Evolutionary conservation across 1,140 invertebrate species (phyloP).

Genomic region (Oscheius sp.): DNA sequence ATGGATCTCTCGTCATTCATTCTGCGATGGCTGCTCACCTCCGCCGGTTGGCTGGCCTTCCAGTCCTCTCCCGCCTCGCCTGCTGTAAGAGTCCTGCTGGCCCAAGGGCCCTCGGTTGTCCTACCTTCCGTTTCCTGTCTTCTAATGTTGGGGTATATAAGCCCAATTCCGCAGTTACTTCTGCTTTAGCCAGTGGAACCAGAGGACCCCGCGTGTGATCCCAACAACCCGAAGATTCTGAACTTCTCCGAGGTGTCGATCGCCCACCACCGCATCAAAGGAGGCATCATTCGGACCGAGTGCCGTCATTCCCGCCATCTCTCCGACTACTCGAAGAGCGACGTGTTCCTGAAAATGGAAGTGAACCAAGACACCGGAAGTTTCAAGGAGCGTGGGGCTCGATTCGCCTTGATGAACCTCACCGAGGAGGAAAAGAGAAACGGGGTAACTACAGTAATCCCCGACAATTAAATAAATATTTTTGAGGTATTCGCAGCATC

Average conservation of each 20-base stretch:
- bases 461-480: neutral
- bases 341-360: constrained; percentile 86
- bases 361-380: constrained; percentile 83
- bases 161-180: no score
- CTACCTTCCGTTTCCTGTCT: no score
- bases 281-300: constrained; percentile 76
- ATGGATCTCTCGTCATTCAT: no score
- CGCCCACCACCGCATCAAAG: constrained; percentile 72
- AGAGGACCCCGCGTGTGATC: constrained; percentile 74
- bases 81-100: no score
- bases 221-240: constrained; percentile 72
- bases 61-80: no score
- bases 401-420: constrained; percentile 76
- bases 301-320: constrained; percentile 68
- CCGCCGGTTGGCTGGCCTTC: no score
- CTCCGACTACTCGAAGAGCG: constrained; percentile 74
- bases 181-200: no score
- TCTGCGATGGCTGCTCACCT: no score
- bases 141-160: no score
- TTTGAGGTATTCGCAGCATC: constrained; percentile 70
- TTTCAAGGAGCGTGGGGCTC: constrained; percentile 84
- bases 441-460: no score
- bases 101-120: no score
- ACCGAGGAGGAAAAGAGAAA: constrained; percentile 48
- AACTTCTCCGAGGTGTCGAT: constrained; percentile 81